Percentiles rank a stretch among this genome's conserved stretches.
These are phyloP conservation scores for Ailurus styani DNA, from an alignment of 2,113 vertebrate species.

Conservation along the genomic window DNA sequence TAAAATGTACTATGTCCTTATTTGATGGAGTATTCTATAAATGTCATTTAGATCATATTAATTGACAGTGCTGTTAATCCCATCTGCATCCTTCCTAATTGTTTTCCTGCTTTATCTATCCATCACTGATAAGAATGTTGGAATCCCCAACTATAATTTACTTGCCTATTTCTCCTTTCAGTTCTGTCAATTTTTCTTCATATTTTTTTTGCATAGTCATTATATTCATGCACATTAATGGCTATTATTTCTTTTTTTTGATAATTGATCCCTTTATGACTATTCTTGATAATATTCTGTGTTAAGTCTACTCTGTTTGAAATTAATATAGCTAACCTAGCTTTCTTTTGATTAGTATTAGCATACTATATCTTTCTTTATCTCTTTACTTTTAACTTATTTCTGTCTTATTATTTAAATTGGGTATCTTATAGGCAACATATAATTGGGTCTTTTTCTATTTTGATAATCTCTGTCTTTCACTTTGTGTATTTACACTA, in stretches of 20 bases:
- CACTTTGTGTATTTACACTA: neutral
- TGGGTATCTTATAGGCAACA: neutral
- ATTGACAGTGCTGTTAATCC: neutral
- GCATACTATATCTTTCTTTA: neutral
- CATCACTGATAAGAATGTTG: neutral
- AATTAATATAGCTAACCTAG: neutral
- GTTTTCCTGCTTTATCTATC: neutral
- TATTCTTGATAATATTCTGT: neutral
- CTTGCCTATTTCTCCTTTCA: neutral
- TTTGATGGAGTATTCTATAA: neutral
- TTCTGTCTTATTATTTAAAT: neutral
- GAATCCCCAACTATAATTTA: neutral
- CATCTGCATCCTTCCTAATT: neutral
- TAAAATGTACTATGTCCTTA: neutral
- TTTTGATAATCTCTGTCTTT: neutral
- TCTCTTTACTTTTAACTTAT: neutral
- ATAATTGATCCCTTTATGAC: neutral
- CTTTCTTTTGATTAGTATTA: neutral
- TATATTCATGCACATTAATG: neutral
- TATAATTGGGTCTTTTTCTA: neutral
- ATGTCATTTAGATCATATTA: neutral
- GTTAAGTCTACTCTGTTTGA: neutral
- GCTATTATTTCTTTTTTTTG: neutral
- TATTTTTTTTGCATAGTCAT: neutral
- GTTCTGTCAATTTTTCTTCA: neutral